Base-by-base conservation (phyloP, 1,140 invertebrate species). In the Diorhabda carinulata region DNA sequence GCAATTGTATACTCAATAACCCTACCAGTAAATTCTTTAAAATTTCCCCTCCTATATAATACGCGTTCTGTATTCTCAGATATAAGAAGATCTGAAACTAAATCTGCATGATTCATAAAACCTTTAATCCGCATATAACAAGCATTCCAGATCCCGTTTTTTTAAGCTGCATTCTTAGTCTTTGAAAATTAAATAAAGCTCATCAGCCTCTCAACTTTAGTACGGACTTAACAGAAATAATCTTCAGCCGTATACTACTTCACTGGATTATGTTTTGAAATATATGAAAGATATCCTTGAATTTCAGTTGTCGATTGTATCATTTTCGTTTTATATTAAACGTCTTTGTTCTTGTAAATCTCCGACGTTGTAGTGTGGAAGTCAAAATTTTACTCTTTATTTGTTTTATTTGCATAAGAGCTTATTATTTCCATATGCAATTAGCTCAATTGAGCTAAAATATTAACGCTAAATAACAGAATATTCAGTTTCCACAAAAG, bases 71-170 rank as follows among this genome's bases (percentile, higher is more conserved):
- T 69, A 68, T 69, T 61, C 66, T 73, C 68, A 73, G 74, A 76
- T 78, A 75, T 77, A 77, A 77, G 76, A 76, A 77, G 76, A 76
- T 78, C 73, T 74, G 71, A 66, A 72, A 67, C 68, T 70, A 70
- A 74, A 67, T 70, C 72, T 73, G 72, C 73, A 78, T 78, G 77
- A 78, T 72, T 77, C 77, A 78, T 77, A 78, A 78, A 73, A 73
- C 74, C 73, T 71, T 76, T 78, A 78, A 78, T 78, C 77, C 77
- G 66, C 61, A 78, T 77, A 78, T 78, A 78, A 78, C 77, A 77
- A 78, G 77, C 77, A 77, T 76, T 75, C 71, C 66, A 74, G 68
- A 73, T 69, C 73, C 71, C 64, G 73, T 74, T 76, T 76, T 76
- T 75, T 76, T 68, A 74, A 68, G 69, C 67, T 67, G 71, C 57